Conservation (phyloP, 2,888 invertebrate genomes). For the Stenodema calcarata region DNA sequence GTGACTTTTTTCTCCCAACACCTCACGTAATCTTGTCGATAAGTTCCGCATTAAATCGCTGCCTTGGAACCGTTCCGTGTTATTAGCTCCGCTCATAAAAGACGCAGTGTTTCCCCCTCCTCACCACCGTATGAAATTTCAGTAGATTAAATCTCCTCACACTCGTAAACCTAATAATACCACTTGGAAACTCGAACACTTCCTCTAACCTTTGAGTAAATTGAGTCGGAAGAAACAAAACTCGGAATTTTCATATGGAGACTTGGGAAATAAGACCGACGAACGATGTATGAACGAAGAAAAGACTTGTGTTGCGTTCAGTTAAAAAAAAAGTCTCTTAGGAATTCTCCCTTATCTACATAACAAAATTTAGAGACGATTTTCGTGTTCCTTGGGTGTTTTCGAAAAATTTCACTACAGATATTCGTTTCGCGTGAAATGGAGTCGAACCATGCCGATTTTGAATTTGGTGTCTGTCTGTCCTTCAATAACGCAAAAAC, state of each 20-base stretch:
- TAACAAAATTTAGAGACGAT: too few species aligned
- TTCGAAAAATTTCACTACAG: too few species aligned
- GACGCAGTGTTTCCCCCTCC: not conserved
- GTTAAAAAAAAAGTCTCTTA: too few species aligned
- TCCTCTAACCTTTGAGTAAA: not conserved
- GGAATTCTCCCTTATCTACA: too few species aligned
- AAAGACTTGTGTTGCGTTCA: too few species aligned
- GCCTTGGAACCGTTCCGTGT: slow-evolving; percentile 11
- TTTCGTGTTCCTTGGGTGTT: too few species aligned
- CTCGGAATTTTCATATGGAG: not conserved
- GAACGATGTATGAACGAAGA: too few species aligned
- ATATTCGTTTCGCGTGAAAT: too few species aligned
- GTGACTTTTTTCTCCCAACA: slow-evolving; percentile 24
- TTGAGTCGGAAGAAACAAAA: not conserved
- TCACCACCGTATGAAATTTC: not conserved
- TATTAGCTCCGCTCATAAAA: not conserved
- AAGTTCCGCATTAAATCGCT: slow-evolving; percentile 16
- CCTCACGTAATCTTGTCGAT: slow-evolving; percentile 6
- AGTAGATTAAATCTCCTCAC: slow-evolving; percentile 7
- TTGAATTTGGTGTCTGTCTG: too few species aligned
- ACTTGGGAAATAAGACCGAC: too few species aligned
- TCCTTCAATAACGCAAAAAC: too few species aligned
- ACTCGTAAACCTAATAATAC: not conserved
- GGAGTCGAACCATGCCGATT: too few species aligned
- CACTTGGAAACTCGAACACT: not conserved